Percentiles rank a stretch among this genome's conserved stretches.
Conservation (phyloP, 2,797 vertebrate genomes). For the Intellagama lesueurii region DNA sequence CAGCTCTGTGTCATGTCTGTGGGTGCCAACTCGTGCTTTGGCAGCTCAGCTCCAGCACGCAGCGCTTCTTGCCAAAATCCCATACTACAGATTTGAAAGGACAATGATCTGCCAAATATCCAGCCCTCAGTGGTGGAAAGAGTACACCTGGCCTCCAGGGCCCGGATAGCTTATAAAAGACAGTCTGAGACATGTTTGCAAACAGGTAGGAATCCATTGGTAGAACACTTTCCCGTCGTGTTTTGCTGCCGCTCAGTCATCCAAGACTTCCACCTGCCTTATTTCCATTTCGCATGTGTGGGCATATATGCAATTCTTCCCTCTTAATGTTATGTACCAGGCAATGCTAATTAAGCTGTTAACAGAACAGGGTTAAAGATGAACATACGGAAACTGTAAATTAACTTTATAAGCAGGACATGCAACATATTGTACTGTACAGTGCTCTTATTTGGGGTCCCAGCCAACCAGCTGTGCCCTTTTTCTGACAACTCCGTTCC, state of each 20-base stretch:
- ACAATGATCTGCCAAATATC: not conserved
- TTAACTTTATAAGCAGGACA: not conserved
- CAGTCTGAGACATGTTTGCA: constrained; percentile 2
- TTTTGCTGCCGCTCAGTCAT: not conserved
- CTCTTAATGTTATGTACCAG: not conserved
- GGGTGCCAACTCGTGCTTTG: not conserved
- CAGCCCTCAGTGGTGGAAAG: not conserved
- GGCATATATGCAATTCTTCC: not conserved
- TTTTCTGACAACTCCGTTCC: not conserved
- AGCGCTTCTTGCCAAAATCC: constrained; percentile 1
- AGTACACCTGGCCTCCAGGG: not conserved
- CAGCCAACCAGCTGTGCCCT: not conserved
- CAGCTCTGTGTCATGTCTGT: not conserved
- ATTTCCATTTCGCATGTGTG: not conserved
- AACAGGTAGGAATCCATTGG: not conserved
- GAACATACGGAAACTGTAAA: not conserved
- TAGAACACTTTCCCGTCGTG: not conserved
- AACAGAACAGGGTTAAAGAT: not conserved
- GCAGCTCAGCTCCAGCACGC: not conserved
- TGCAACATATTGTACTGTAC: not conserved
- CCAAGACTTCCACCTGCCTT: not conserved
- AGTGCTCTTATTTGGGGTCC: not conserved
- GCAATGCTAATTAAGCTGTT: not conserved
- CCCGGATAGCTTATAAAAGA: not conserved
- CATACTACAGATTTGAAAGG: not conserved